Conservation (phyloP, 1,140 invertebrate genomes). For the Drosophila nikananu region DNA sequence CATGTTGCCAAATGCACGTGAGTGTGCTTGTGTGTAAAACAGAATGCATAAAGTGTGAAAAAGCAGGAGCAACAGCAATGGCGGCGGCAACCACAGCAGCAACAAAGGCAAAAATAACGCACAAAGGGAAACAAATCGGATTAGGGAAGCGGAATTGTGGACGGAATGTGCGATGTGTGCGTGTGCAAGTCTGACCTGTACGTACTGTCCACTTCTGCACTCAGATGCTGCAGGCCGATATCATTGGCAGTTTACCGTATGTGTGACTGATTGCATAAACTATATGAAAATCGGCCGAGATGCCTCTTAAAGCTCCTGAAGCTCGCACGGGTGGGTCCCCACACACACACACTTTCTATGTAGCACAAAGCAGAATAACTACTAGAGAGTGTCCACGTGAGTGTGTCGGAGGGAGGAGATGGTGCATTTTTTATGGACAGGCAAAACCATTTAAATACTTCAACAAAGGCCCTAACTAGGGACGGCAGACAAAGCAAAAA, state of each 20-base stretch:
- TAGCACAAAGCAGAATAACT: constrained; percentile 17
- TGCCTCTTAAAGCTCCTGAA: constrained; percentile 16
- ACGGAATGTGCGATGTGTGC: constrained; percentile 52
- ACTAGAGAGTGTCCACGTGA: background rate
- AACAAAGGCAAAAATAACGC: constrained; percentile 46
- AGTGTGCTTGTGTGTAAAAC: constrained; percentile 40
- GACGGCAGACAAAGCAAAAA: constrained; percentile 53
- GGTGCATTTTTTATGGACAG: constrained; percentile 45
- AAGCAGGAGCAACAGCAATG: constrained; percentile 33
- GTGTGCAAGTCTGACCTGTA: constrained; percentile 10
- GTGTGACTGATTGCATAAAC: constrained; percentile 55
- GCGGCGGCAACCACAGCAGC: constrained; percentile 37
- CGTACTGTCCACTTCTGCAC: background rate
- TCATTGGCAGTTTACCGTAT: constrained; percentile 42
- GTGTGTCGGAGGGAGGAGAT: constrained; percentile 16
- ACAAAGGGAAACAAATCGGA: constrained; percentile 73
- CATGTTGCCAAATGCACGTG: constrained; percentile 14
- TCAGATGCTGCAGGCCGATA: constrained; percentile 30
- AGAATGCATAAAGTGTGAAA: constrained; percentile 74
- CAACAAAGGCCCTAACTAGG: constrained; percentile 37
- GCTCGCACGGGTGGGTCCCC: constrained; percentile 14
- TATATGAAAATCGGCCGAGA: constrained; percentile 30
- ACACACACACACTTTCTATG: background rate
- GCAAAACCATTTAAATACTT: constrained; percentile 60
- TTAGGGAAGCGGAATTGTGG: constrained; percentile 67